Percentiles rank a stretch among this genome's conserved stretches.
Conservation (phyloP, 2,797 vertebrate genomes). For the Phoxinus dragarum region DNA sequence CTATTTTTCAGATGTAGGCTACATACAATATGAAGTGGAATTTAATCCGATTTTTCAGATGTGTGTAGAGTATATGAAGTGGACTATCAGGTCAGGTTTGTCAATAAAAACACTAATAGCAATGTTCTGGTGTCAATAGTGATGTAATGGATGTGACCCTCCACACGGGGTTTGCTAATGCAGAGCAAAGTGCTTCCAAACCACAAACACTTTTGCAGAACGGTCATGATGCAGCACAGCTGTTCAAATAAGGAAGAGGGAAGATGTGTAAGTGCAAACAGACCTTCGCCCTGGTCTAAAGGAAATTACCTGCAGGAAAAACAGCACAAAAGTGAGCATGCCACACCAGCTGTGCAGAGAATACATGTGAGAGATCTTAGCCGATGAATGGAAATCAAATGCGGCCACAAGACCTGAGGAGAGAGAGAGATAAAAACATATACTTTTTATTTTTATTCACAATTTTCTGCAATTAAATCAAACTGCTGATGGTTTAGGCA, state of each 20-base stretch:
- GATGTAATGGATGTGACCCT: not conserved
- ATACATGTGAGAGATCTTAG: conserved; percentile 84
- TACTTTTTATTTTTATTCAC: not conserved
- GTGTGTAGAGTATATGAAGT: not conserved
- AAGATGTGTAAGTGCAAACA: not conserved
- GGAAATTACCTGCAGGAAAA: conserved; percentile 84
- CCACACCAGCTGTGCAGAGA: conserved; percentile 97
- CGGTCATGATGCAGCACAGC: too few relatives aligned
- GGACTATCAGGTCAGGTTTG: not conserved
- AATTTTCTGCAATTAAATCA: not conserved
- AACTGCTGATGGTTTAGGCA: not conserved
- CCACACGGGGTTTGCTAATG: conserved; percentile 1
- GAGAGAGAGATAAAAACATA: not conserved
- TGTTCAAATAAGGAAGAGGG: not conserved
- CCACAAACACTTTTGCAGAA: not conserved
- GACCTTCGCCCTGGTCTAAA: not conserved
- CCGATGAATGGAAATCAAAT: conserved; percentile 84
- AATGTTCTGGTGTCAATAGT: not conserved
- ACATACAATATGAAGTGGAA: too few relatives aligned
- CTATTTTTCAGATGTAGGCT: too few relatives aligned
- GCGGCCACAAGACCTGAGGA: conserved; percentile 85
- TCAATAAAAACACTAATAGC: conserved; percentile 6
- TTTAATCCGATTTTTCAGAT: not conserved
- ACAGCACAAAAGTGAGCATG: conserved; percentile 82
- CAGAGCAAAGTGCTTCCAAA: not conserved